These are phyloP conservation scores for Lepus oiostolus DNA, from an alignment of 2,797 vertebrate genomes.

Conservation along the genomic window DNA sequence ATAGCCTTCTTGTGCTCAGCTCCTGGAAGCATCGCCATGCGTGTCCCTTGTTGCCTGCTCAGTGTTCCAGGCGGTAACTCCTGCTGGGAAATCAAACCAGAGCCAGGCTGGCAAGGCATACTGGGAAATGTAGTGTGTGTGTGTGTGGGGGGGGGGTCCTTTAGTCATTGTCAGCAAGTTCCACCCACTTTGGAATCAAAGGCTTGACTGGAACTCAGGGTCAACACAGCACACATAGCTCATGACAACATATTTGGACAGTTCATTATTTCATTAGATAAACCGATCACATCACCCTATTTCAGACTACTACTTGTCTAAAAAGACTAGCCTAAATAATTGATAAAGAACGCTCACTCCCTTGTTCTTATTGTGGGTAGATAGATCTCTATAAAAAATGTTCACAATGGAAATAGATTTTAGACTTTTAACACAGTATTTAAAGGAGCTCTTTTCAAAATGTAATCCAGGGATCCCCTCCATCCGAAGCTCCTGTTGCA, in stretches of 20 bases:
- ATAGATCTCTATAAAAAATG: neutral
- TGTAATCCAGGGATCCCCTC: neutral
- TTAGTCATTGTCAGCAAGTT: neutral
- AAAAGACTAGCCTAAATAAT: neutral
- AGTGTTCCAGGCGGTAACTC: neutral
- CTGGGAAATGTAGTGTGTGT: neutral
- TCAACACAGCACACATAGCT: neutral
- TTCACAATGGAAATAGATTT: neutral
- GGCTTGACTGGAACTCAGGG: neutral
- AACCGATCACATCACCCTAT: neutral
- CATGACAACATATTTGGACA: neutral
- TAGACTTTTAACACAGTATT: neutral
- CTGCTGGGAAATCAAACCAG: neutral
- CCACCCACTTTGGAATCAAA: neutral
- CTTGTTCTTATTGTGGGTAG: neutral
- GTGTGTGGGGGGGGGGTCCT: neutral
- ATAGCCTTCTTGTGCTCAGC: neutral
- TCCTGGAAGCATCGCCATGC: neutral
- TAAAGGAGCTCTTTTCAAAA: conserved; percentile 9
- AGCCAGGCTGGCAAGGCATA: neutral
- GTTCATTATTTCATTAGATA: neutral
- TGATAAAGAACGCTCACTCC: neutral
- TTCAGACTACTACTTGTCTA: neutral
- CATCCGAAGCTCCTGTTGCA: neutral
- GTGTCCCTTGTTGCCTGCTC: neutral